These are phyloP conservation scores for Chironomus tentans DNA, from an alignment of 2,888 invertebrate species.

Conservation along the genomic window DNA sequence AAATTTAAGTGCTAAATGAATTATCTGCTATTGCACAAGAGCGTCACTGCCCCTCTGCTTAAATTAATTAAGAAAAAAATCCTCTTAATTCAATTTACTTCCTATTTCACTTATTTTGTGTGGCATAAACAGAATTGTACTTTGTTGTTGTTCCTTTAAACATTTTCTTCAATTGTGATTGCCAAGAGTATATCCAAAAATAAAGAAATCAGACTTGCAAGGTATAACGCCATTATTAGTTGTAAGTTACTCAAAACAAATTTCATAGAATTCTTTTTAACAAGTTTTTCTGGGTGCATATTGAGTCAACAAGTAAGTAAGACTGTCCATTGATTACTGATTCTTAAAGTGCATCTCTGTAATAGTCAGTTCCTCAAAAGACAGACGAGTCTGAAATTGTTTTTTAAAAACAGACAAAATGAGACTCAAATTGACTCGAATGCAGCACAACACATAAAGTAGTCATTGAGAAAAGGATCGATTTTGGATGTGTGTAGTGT, in stretches of 20 bases:
- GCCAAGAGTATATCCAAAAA: not conserved
- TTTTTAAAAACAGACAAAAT: not conserved
- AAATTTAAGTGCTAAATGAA: not conserved
- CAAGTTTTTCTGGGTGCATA: no score
- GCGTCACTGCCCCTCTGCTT: not conserved
- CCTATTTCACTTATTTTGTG: not conserved
- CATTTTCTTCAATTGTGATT: not conserved
- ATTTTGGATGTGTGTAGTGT: not conserved
- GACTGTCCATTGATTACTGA: not conserved
- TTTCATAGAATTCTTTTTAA: no score
- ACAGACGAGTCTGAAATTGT: not conserved
- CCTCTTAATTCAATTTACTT: not conserved
- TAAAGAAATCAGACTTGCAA: no score
- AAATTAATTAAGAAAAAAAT: not conserved
- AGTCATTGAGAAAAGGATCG: not conserved
- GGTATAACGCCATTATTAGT: no score
- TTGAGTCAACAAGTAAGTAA: no score
- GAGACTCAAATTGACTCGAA: no score
- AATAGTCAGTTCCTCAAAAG: not conserved
- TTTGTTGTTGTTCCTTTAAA: no score
- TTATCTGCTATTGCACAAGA: not conserved
- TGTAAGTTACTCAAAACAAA: no score
- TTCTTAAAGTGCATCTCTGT: no score
- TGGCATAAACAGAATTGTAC: no score
- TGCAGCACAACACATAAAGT: not conserved